phyloP scores from a whole-genome alignment of 2,888 invertebrate genomes.

The Cataglyphis albicans region DNA sequence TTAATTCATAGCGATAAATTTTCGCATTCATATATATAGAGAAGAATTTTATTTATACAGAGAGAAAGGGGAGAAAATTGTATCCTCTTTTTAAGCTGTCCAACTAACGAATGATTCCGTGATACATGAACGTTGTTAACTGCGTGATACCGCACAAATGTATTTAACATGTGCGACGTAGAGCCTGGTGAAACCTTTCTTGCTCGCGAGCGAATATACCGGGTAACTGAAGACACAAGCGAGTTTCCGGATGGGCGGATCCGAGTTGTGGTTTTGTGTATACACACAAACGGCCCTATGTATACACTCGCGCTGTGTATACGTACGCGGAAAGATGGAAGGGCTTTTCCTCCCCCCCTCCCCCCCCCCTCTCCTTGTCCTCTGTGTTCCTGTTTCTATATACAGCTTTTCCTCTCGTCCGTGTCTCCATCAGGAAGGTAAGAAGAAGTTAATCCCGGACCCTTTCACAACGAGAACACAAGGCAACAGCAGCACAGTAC shows the following conservation, averaged over 20 bases:
- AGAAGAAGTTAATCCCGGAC: constrained; percentile 73
- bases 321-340: constrained; percentile 31
- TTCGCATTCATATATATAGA: neutral
- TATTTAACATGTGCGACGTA: constrained; percentile 52
- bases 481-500: constrained; percentile 50
- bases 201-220: constrained; percentile 45
- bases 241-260: constrained; percentile 45
- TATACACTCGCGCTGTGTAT: constrained; percentile 2
- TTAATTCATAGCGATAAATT: neutral
- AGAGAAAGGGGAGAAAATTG: neutral
- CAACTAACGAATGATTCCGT: constrained; percentile 19
- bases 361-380: neutral
- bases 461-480: constrained; percentile 40
- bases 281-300: constrained; percentile 37
- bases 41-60: neutral
- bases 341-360: neutral
- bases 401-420: constrained; percentile 12
- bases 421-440: constrained; percentile 44
- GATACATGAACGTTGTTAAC: constrained; percentile 43
- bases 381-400: constrained; percentile 13
- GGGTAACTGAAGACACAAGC: constrained; percentile 51
- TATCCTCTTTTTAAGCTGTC: neutral
- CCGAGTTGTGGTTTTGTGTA: constrained; percentile 44
- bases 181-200: constrained; percentile 52
- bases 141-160: constrained; percentile 44